Percentiles rank a stretch among this genome's conserved stretches.
Conservation (phyloP, 2,888 invertebrate genomes). For the Hypselothyrea guttata region DNA sequence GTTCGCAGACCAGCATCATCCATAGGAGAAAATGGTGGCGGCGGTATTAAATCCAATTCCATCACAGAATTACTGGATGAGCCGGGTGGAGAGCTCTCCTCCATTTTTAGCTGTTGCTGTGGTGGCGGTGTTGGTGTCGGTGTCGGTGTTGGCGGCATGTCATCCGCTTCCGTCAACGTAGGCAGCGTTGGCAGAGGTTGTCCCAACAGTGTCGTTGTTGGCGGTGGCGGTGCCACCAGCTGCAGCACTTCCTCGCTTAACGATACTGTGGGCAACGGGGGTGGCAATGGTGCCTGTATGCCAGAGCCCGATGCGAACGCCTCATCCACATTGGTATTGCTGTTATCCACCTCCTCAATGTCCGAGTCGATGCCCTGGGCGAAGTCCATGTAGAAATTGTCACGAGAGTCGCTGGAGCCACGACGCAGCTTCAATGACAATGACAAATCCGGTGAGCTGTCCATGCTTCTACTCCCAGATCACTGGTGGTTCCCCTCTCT, state of each 20-base stretch:
- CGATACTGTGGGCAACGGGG: slow-evolving; percentile 53
- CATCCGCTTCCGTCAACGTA: slow-evolving; percentile 77
- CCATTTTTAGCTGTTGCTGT: slow-evolving; percentile 33
- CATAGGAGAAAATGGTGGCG: slow-evolving; percentile 66
- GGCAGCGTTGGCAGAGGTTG: slow-evolving; percentile 76
- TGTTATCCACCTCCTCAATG: slow-evolving; percentile 91
- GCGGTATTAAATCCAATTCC: slow-evolving; percentile 77
- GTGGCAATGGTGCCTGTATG: slow-evolving; percentile 36
- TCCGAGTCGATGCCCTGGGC: slow-evolving; percentile 95
- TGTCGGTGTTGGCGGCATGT: slow-evolving; percentile 79
- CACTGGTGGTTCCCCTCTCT: slow-evolving; percentile 4
- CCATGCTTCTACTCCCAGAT: slow-evolving; percentile 79
- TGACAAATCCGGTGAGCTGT: slow-evolving; percentile 93
- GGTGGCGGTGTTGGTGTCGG: slow-evolving; percentile 25
- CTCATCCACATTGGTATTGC: slow-evolving; percentile 81
- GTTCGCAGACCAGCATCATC: slow-evolving; percentile 60
- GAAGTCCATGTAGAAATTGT: slow-evolving; percentile 95
- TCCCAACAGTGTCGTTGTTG: slow-evolving; percentile 53
- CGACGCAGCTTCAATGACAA: slow-evolving; percentile 92
- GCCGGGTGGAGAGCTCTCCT: slow-evolving; percentile 52
- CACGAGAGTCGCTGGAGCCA: slow-evolving; percentile 92
- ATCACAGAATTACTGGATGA: slow-evolving; percentile 72
- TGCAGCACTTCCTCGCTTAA: slow-evolving; percentile 58
- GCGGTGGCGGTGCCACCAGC: slow-evolving; percentile 61
- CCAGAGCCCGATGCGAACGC: slow-evolving; percentile 42